These are phyloP conservation scores for Oryzias dopingdopingensis DNA, from an alignment of 2,797 vertebrate species.

Conservation along the genomic window DNA sequence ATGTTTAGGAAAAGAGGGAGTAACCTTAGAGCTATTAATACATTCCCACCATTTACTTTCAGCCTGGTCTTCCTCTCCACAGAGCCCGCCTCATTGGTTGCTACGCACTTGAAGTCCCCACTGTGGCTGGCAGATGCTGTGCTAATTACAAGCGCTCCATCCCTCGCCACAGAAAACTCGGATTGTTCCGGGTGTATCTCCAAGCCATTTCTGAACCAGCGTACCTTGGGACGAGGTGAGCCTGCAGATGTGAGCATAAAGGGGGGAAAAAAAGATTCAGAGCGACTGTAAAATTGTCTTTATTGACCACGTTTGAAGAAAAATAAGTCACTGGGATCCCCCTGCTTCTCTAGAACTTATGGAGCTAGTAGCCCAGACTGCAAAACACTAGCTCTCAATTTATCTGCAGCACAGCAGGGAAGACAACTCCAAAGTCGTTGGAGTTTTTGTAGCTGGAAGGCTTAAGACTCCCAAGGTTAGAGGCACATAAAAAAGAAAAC, in stretches of 20 bases:
- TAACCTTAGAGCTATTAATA: neutral
- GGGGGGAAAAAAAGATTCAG: slow-evolving; percentile 9
- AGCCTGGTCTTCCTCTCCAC: slow-evolving; percentile 80
- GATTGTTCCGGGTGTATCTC: slow-evolving; percentile 74
- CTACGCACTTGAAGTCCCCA: slow-evolving; percentile 86
- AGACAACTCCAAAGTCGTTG: slow-evolving; percentile 51
- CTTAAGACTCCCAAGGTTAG: slow-evolving; percentile 51
- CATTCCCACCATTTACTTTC: slow-evolving; percentile 81
- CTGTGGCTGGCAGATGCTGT: slow-evolving; percentile 76
- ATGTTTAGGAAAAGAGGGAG: neutral
- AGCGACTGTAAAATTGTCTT: slow-evolving; percentile 28
- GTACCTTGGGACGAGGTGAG: slow-evolving; percentile 75
- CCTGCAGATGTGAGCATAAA: slow-evolving; percentile 39
- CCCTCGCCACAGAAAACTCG: slow-evolving; percentile 68
- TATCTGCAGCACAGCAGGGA: slow-evolving; percentile 51
- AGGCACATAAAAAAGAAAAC: slow-evolving; percentile 38
- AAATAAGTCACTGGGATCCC: slow-evolving; percentile 53
- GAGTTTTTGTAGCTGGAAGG: slow-evolving; percentile 36
- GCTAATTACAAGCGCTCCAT: slow-evolving; percentile 82
- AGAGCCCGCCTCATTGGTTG: slow-evolving; percentile 85
- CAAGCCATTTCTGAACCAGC: slow-evolving; percentile 84
- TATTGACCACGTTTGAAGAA: slow-evolving; percentile 51
- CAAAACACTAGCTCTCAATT: slow-evolving; percentile 51
- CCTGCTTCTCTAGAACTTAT: slow-evolving; percentile 40
- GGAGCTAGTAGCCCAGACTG: slow-evolving; percentile 47